phyloP scores from a whole-genome alignment of 2,113 vertebrate species.

The Bambusicola thoracicus region DNA sequence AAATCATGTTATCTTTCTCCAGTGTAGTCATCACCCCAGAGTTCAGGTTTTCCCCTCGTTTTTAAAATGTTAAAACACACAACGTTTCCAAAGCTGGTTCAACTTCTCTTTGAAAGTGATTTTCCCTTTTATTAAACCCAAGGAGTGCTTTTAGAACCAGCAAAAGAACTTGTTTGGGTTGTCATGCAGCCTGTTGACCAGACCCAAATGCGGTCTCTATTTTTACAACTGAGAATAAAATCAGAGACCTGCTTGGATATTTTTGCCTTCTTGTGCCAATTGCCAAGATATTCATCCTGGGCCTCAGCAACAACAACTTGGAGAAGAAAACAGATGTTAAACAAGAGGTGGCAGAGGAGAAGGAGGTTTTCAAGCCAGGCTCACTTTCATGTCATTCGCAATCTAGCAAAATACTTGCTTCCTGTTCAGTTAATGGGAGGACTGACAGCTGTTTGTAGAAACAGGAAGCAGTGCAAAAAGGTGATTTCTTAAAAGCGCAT shows the following conservation, averaged over 20 bases:
- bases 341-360: not conserved
- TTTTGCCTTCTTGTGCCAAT: not conserved
- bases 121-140: slow-evolving; percentile 1
- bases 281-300: not conserved
- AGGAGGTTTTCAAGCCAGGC: not conserved
- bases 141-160: not conserved
- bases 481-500: not conserved
- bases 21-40: not conserved
- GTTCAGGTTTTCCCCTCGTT: not conserved
- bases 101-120: not conserved
- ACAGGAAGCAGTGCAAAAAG: not conserved
- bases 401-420: not conserved
- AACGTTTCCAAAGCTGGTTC: not conserved
- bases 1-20: not conserved
- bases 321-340: not conserved
- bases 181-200: not conserved
- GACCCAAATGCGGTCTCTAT: not conserved
- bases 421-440: not conserved
- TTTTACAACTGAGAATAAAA: slow-evolving; percentile 34
- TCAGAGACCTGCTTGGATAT: not conserved
- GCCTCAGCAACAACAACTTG: not conserved
- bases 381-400: not conserved
- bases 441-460: not conserved
- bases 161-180: not conserved
- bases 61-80: not conserved